These are phyloP conservation scores for Coleophora deauratella DNA, from an alignment of 2,888 invertebrate genomes.

Conservation along the genomic window DNA sequence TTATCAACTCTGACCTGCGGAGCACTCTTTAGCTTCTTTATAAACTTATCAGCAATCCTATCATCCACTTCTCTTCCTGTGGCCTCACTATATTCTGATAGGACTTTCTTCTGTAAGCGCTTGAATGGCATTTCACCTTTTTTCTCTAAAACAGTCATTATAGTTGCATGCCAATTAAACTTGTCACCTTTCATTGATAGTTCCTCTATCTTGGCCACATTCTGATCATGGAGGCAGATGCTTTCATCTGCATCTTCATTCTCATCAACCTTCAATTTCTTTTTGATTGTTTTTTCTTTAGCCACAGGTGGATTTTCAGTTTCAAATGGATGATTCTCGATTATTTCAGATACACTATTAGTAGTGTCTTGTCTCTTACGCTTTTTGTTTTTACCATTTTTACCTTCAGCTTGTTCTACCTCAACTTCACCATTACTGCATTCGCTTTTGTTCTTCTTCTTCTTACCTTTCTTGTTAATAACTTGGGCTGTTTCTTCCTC, in stretches of 20 bases:
- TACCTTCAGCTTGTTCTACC: constrained; percentile 30
- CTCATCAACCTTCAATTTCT: constrained; percentile 47
- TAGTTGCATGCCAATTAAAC: constrained; percentile 68
- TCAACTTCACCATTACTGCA: constrained; percentile 34
- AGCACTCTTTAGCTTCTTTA: constrained; percentile 80
- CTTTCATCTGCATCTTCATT: constrained; percentile 43
- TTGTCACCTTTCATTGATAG: constrained; percentile 36
- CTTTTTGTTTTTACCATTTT: constrained; percentile 48
- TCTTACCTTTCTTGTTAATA: constrained; percentile 49
- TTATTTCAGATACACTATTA: constrained; percentile 29
- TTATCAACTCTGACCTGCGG: constrained; percentile 76
- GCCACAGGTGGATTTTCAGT: constrained; percentile 25
- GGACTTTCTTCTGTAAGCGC: constrained; percentile 84
- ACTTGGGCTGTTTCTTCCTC: constrained; percentile 29
- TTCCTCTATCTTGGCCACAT: constrained; percentile 59
- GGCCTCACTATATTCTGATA: constrained; percentile 75
- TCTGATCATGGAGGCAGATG: constrained; percentile 57
- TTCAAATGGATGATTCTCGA: constrained; percentile 13
- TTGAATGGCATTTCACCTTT: constrained; percentile 79
- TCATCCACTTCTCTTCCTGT: constrained; percentile 70
- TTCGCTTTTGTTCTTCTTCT: constrained; percentile 54
- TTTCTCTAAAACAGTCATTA: constrained; percentile 62
- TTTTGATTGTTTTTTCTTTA: constrained; percentile 41
- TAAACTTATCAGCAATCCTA: constrained; percentile 80
- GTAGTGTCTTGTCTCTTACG: constrained; percentile 58